These are phyloP conservation scores for Hydrotaea cyrtoneurina DNA, from an alignment of 2,888 invertebrate genomes.

Conservation along the genomic window DNA sequence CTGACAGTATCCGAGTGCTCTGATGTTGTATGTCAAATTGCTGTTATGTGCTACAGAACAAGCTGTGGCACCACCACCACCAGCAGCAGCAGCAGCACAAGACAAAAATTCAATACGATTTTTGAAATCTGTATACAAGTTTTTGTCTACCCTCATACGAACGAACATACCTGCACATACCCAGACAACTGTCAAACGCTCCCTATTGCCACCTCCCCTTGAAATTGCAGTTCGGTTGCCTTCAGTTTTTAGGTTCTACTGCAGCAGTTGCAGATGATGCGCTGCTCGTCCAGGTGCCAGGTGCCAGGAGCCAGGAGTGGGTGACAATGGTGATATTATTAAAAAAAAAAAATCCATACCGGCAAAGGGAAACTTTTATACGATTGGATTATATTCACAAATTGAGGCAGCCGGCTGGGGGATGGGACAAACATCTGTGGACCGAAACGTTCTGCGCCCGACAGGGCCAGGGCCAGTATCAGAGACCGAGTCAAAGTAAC, in stretches of 20 bases:
- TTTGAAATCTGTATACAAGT: slow-evolving; percentile 24
- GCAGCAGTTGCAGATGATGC: slow-evolving; percentile 16
- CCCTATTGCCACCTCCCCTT: too few relatives aligned
- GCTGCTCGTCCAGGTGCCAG: background rate
- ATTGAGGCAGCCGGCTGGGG: too few relatives aligned
- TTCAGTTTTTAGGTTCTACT: background rate
- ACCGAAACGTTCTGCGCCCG: too few relatives aligned
- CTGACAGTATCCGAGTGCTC: slow-evolving; percentile 13
- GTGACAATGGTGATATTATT: slow-evolving; percentile 38
- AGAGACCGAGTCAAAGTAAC: slow-evolving; percentile 5
- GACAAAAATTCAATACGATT: slow-evolving; percentile 19
- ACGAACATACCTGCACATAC: background rate
- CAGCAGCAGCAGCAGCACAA: background rate
- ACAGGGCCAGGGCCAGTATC: background rate
- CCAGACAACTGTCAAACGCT: background rate
- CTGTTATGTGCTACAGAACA: background rate
- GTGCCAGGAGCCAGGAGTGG: too few relatives aligned
- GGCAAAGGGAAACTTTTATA: slow-evolving; percentile 40
- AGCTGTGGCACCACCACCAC: background rate
- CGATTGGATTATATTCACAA: slow-evolving; percentile 30
- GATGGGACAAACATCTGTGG: background rate
- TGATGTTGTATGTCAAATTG: slow-evolving; percentile 25
- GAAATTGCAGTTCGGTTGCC: background rate
- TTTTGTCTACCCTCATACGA: background rate
- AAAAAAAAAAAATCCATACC: slow-evolving; percentile 12